Percentiles rank a stretch among this genome's conserved stretches.
These are phyloP conservation scores for Molanna angustata DNA, from an alignment of 2,888 invertebrate genomes.

Conservation along the genomic window DNA sequence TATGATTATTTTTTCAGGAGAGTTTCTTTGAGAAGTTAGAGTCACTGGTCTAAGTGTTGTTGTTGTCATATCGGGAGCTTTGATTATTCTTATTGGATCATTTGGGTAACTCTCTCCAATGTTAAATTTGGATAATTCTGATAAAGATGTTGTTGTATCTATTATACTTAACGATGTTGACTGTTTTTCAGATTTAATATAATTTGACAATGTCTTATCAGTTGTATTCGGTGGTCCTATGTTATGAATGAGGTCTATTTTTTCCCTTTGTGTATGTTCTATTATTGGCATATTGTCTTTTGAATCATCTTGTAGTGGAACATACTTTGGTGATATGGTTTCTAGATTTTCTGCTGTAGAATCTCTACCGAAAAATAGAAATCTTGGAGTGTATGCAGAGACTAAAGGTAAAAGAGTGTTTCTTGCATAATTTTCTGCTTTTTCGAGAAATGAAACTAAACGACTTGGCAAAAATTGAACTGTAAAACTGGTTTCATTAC, in stretches of 20 bases:
- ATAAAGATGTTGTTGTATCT: background rate
- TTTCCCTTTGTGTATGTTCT: slow-evolving; percentile 53
- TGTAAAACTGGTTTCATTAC: slow-evolving; percentile 49
- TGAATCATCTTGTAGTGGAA: slow-evolving; percentile 54
- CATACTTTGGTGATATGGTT: slow-evolving; percentile 56
- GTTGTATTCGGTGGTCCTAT: slow-evolving; percentile 48
- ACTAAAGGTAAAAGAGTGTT: slow-evolving; percentile 74
- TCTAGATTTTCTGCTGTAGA: slow-evolving; percentile 40
- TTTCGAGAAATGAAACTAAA: slow-evolving; percentile 73
- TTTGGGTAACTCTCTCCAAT: slow-evolving; percentile 41
- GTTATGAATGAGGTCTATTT: slow-evolving; percentile 47
- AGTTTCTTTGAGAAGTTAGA: slow-evolving; percentile 40
- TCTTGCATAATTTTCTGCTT: slow-evolving; percentile 78
- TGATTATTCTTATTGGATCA: slow-evolving; percentile 46
- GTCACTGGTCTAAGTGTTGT: slow-evolving; percentile 51
- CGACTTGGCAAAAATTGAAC: slow-evolving; percentile 79
- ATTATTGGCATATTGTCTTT: slow-evolving; percentile 43
- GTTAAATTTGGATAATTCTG: slow-evolving; percentile 28
- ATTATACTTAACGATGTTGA: slow-evolving; percentile 1
- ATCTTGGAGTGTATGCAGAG: slow-evolving; percentile 74
- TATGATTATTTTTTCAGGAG: slow-evolving; percentile 49
- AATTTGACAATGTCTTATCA: slow-evolving; percentile 47
- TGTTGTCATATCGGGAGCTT: slow-evolving; percentile 45
- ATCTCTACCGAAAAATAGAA: slow-evolving; percentile 55
- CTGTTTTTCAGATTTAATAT: slow-evolving; percentile 39